Conservation (phyloP, 2,113 vertebrate genomes). For the Polypterus senegalus region DNA sequence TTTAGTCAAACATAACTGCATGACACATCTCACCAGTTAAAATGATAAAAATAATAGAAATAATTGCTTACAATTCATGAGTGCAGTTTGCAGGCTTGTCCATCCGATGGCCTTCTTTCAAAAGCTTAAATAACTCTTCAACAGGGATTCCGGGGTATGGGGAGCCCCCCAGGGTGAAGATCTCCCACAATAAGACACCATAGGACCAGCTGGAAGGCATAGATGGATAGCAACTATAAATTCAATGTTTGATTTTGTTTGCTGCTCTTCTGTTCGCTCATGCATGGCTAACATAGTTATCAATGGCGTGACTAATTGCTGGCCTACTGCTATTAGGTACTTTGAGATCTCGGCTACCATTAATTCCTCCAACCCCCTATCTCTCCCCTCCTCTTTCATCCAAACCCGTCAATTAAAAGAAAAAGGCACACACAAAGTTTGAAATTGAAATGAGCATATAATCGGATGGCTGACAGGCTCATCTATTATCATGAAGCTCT, state of each 20-base stretch:
- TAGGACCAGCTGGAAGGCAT: conserved; percentile 82
- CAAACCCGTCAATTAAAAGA: conserved; percentile 40
- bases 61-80: conserved; percentile 74
- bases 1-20: too few relatives aligned
- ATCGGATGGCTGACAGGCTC: conserved; percentile 52
- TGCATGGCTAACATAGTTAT: conserved; percentile 40
- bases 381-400: background rate
- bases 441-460: conserved; percentile 55
- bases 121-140: conserved; percentile 93
- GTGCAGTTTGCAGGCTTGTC: conserved; percentile 96
- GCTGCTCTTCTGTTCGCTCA: conserved; percentile 34
- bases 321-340: conserved; percentile 38
- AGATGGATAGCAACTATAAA: conserved; percentile 31
- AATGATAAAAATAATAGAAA: too few relatives aligned
- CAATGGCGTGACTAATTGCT: conserved; percentile 44
- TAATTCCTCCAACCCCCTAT: background rate
- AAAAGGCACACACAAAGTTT: conserved; percentile 41
- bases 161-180: conserved; percentile 91
- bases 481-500: conserved; percentile 45
- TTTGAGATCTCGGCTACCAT: conserved; percentile 29
- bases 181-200: conserved; percentile 94
- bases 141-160: conserved; percentile 92
- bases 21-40: too few relatives aligned
- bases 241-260: background rate
- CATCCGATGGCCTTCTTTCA: conserved; percentile 96